Conservation (phyloP, 2,113 vertebrate genomes). For the Macheiramphus alcinus region DNA sequence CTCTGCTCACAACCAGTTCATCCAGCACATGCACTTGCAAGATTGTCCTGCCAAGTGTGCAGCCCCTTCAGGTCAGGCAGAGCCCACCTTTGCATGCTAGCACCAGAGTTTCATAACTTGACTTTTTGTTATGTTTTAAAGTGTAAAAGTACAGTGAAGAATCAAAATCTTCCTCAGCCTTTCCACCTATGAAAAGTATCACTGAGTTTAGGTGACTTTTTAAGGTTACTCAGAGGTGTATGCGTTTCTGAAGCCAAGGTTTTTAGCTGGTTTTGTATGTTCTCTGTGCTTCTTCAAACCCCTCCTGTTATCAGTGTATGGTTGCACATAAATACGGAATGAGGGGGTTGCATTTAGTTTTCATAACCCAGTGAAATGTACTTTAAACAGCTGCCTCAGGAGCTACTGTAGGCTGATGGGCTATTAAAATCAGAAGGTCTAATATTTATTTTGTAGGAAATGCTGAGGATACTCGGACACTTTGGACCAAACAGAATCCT, state of each 20-base stretch:
- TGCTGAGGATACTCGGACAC: neutral
- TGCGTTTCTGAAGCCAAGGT: neutral
- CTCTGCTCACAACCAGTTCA: neutral
- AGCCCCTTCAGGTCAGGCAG: neutral
- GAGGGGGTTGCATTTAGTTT: neutral
- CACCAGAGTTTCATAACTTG: neutral
- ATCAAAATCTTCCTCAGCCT: neutral
- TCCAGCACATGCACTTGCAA: neutral
- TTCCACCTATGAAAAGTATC: neutral
- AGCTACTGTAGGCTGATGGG: neutral
- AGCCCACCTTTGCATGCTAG: neutral
- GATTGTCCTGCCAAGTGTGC: neutral
- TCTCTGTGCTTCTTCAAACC: neutral
- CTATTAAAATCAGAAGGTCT: neutral
- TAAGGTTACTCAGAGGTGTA: neutral
- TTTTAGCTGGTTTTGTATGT: neutral
- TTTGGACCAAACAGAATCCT: neutral
- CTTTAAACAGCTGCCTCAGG: neutral
- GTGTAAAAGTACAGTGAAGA: neutral
- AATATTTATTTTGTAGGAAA: neutral
- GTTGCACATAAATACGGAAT: neutral
- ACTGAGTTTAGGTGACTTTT: neutral
- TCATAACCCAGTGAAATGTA: neutral
- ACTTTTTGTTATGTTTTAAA: neutral
- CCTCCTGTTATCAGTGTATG: neutral